Conservation (phyloP, 2,113 vertebrate species). For the Anolis carolinensis region DNA sequence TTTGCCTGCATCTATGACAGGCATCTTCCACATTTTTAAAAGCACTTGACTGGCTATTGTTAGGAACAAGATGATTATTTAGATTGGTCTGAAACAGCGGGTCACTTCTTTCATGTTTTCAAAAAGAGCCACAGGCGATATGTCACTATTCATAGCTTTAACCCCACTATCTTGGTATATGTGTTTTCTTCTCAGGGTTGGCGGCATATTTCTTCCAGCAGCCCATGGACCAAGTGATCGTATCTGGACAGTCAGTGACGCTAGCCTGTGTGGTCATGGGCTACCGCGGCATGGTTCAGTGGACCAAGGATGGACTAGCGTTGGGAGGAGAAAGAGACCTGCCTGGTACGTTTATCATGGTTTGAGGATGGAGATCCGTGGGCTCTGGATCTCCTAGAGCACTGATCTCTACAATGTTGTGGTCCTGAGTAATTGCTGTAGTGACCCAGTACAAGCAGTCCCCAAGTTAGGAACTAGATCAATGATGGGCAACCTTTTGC, state of each 20-base stretch:
- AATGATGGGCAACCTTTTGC: too few species aligned
- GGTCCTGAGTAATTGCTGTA: too few species aligned
- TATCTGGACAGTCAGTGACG: conserved; percentile 84
- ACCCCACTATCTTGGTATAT: background rate
- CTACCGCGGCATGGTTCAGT: conserved; percentile 90
- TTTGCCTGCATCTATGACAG: too few species aligned
- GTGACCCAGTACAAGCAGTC: background rate
- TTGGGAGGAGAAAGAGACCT: conserved; percentile 89
- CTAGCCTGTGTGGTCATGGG: conserved; percentile 87
- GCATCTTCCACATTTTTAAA: background rate
- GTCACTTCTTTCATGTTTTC: background rate
- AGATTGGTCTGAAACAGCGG: background rate
- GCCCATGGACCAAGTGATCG: conserved; percentile 86
- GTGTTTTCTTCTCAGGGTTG: conserved; percentile 61
- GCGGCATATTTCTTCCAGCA: conserved; percentile 89
- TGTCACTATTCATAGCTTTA: background rate
- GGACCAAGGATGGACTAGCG: conserved; percentile 92
- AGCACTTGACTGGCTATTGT: background rate
- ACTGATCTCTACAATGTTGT: background rate
- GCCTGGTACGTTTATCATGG: conserved; percentile 74
- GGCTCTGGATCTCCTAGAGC: too few species aligned
- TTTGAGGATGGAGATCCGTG: background rate
- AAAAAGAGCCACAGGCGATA: background rate
- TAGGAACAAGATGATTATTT: background rate
- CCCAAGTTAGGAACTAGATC: too few species aligned